Conservation (phyloP, 37 sponge, comb jelly and placozoan species). For the Haliclona indistincta region DNA sequence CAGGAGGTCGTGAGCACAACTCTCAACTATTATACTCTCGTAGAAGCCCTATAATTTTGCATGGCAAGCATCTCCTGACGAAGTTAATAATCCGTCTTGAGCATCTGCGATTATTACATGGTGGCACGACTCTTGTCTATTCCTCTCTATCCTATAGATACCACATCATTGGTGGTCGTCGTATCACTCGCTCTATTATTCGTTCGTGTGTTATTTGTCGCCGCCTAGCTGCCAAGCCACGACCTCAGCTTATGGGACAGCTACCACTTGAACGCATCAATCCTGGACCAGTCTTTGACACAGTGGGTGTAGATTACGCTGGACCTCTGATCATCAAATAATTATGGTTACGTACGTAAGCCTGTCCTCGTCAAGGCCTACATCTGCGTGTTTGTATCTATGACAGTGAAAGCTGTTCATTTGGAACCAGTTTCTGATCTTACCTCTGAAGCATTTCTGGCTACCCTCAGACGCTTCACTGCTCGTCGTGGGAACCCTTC, state of each 20-base stretch:
- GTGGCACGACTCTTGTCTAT: not conserved
- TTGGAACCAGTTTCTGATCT: not conserved
- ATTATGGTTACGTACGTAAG: not conserved
- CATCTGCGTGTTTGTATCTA: conserved; percentile 2
- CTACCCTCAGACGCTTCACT: not conserved
- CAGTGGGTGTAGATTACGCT: not conserved
- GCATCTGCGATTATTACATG: not conserved
- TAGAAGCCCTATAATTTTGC: not conserved
- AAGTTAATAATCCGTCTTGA: not conserved
- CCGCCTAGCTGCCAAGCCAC: not conserved
- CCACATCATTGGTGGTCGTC: not conserved
- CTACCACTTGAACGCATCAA: conserved; percentile 9
- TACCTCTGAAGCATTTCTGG: not conserved
- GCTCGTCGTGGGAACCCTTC: no score
- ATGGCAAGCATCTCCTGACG: not conserved
- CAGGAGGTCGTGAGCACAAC: not conserved
- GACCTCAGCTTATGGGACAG: not conserved
- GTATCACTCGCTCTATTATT: not conserved
- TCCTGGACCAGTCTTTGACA: not conserved
- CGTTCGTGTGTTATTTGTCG: not conserved
- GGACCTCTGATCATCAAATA: not conserved
- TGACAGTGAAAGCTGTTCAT: not conserved
- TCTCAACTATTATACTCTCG: not conserved
- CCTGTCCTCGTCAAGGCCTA: conserved; percentile 6
- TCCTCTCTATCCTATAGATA: not conserved